phyloP scores from a whole-genome alignment of 2,888 invertebrate genomes.

The Eugnorisma glareosa region DNA sequence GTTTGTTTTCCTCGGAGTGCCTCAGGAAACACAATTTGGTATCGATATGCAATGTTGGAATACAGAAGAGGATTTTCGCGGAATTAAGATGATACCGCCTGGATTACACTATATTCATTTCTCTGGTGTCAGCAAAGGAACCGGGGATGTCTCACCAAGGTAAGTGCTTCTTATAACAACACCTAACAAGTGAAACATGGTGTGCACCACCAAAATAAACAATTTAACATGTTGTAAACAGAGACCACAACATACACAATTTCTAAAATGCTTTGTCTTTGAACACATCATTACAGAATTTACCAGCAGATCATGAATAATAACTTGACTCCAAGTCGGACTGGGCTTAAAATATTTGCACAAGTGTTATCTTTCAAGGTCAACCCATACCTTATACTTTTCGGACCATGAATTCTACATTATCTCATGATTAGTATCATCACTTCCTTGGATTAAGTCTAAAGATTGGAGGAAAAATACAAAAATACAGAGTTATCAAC shows the following conservation, averaged over 20 bases:
- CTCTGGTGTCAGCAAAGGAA: conserved; percentile 92
- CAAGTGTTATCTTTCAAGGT: conserved; percentile 29
- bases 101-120: conserved; percentile 98
- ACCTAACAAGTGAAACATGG: background rate
- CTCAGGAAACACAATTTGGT: conserved; percentile 98
- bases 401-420: background rate
- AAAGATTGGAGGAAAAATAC: background rate
- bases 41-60: conserved; percentile 96
- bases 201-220: conserved; percentile 9
- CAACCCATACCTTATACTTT: background rate
- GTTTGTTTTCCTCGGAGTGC: conserved; percentile 96
- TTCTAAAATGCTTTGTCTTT: background rate
- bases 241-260: conserved; percentile 12
- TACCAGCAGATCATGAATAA: background rate
- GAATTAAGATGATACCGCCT: conserved; percentile 99
- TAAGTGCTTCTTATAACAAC: conserved; percentile 67
- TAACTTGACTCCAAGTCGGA: background rate
- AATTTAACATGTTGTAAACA: conserved; percentile 28
- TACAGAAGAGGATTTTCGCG: conserved; percentile 97
- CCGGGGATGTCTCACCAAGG: conserved; percentile 93
- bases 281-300: background rate
- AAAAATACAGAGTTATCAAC: background rate
- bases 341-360: background rate
- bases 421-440: background rate
- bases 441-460: background rate